These are phyloP conservation scores for Micropterix aruncella DNA, from an alignment of 2,888 invertebrate genomes.

Conservation along the genomic window DNA sequence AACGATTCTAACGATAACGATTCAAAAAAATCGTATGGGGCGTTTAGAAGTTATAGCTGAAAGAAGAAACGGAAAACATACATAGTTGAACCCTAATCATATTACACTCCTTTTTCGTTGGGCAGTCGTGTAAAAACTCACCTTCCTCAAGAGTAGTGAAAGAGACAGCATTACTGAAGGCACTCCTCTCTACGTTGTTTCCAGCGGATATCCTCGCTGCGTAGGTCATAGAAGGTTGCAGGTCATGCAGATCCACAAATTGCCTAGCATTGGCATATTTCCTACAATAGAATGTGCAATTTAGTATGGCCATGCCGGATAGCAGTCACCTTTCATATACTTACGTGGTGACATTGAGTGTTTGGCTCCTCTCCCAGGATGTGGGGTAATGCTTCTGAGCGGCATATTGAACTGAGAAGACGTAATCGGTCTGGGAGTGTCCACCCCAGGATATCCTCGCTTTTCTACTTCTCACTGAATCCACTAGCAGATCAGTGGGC, in stretches of 20 bases:
- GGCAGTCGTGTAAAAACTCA: too few relatives aligned
- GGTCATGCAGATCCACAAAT: conserved; percentile 24
- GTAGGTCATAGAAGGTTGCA: conserved; percentile 30
- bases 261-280: conserved; percentile 20
- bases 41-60: too few relatives aligned
- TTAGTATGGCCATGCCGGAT: too few relatives aligned
- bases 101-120: too few relatives aligned
- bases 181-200: conserved; percentile 31
- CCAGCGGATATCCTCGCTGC: conserved; percentile 28
- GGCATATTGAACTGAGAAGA: conserved; percentile 30
- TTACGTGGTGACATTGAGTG: conserved; percentile 30
- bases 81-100: too few relatives aligned
- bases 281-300: background rate
- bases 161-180: conserved; percentile 28
- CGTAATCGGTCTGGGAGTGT: conserved; percentile 26
- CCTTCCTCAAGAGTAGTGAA: conserved; percentile 35
- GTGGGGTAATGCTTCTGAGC: conserved; percentile 23
- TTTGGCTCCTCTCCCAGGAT: conserved; percentile 29
- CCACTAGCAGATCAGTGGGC: conserved; percentile 31
- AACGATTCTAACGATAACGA: too few relatives aligned
- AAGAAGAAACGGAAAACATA: too few relatives aligned
- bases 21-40: too few relatives aligned
- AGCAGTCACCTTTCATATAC: too few relatives aligned
- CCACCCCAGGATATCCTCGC: conserved; percentile 32
- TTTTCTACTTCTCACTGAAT: conserved; percentile 25